Percentiles rank a stretch among this genome's conserved stretches.
Conservation (phyloP, 2,797 vertebrate genomes). For the Phalloptychus januarius region DNA sequence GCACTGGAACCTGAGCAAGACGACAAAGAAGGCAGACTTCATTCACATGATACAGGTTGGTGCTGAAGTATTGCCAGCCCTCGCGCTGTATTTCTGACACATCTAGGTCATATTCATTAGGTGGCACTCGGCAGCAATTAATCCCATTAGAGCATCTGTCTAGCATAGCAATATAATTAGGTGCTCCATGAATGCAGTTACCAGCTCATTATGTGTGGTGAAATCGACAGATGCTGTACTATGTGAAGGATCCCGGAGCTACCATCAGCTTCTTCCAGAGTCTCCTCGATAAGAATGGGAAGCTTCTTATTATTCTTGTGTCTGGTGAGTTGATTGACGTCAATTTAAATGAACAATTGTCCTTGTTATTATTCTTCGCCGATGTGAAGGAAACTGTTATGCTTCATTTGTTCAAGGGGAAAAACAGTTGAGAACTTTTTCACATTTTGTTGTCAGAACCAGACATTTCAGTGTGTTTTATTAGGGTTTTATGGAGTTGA, state of each 20-base stretch:
- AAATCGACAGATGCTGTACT: slow-evolving; percentile 91
- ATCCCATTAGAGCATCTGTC: slow-evolving; percentile 57
- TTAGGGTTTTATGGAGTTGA: too few relatives aligned
- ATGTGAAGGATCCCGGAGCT: slow-evolving; percentile 85
- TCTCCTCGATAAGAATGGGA: slow-evolving; percentile 83
- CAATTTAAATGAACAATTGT: slow-evolving; percentile 6
- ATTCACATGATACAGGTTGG: slow-evolving; percentile 97
- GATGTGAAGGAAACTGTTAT: not conserved
- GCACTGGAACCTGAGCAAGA: slow-evolving; percentile 79
- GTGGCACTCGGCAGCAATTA: slow-evolving; percentile 40
- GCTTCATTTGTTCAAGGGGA: not conserved
- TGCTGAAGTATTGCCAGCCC: not conserved
- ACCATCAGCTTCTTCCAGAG: slow-evolving; percentile 88
- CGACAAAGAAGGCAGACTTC: slow-evolving; percentile 88
- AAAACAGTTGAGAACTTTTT: not conserved
- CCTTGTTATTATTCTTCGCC: slow-evolving; percentile 4
- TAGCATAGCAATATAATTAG: slow-evolving; percentile 42
- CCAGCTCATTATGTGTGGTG: slow-evolving; percentile 58
- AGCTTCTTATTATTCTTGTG: slow-evolving; percentile 89
- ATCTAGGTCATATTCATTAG: slow-evolving; percentile 50
- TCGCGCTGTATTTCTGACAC: slow-evolving; percentile 41
- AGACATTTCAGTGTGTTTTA: not conserved
- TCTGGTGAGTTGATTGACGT: slow-evolving; percentile 82
- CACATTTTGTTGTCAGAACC: not conserved
- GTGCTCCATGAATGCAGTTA: slow-evolving; percentile 37